A percentile compares a stretch with the other conserved stretches of the same genome.
Evolutionary conservation across 2,113 vertebrate species (phyloP).

Genomic region (Eptatretus burgeri): DNA sequence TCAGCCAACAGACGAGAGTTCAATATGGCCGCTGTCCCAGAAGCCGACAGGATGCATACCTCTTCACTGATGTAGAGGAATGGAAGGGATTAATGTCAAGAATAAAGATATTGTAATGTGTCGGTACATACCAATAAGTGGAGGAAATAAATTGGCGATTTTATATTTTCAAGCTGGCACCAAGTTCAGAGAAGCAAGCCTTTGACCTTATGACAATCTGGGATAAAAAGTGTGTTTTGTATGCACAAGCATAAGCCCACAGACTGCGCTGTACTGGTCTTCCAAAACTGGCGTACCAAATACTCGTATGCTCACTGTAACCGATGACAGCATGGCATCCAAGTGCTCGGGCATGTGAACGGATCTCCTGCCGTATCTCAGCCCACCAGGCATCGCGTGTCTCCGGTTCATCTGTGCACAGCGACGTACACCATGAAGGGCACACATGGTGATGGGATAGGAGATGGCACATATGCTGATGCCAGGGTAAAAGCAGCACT

Average conservation of each 20-base stretch:
- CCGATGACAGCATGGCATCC: slow-evolving; percentile 90
- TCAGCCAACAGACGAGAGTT: slow-evolving; percentile 77
- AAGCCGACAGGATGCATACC: slow-evolving; percentile 88
- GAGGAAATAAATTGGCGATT: too few species aligned
- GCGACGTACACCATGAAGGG: neutral
- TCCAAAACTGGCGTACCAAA: slow-evolving; percentile 33
- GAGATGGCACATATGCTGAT: too few species aligned
- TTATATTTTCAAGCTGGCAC: too few species aligned
- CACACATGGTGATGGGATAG: neutral
- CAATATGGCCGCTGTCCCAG: slow-evolving; percentile 71
- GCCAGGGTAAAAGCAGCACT: too few species aligned
- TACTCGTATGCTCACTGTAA: slow-evolving; percentile 92
- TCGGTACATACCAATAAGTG: too few species aligned
- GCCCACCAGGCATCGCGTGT: slow-evolving; percentile 98
- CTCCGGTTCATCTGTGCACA: slow-evolving; percentile 67
- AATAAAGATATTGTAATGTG: too few species aligned
- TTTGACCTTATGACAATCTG: too few species aligned
- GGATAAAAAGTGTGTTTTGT: too few species aligned
- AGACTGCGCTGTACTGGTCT: too few species aligned
- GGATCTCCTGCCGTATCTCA: slow-evolving; percentile 96
- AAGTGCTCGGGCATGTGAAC: slow-evolving; percentile 88
- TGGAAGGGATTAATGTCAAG: slow-evolving; percentile 10
- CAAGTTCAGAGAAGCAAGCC: too few species aligned
- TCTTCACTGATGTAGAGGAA: slow-evolving; percentile 40
- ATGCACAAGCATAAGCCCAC: too few species aligned